Evolutionary conservation across 1,140 invertebrate species (phyloP), one percentile per base, ranked within the genome.

Genomic region (Megalonaias nervosa): DNA sequence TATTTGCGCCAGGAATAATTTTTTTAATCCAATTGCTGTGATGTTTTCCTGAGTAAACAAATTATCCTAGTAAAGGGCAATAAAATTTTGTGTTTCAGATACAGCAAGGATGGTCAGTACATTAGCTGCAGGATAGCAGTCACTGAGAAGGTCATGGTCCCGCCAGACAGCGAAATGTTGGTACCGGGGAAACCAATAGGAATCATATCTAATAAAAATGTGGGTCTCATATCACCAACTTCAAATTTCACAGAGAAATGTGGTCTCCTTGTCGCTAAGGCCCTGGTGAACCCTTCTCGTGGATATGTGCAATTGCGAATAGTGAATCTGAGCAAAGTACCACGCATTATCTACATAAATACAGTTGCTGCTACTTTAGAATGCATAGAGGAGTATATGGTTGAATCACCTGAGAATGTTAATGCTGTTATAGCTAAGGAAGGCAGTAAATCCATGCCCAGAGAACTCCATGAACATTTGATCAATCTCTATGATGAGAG

Each of bases 31-130:
- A 60, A 71, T 16, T 48, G 62, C 31, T 71, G 70, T 71, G 70
- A 62, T 61, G 26, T 71, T 12, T 61, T 71, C 1, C 60, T 71
- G 26, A 71, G 70, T 31, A 71, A 48, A 62, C 60, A 71, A 61
- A 31, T 61, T 61, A 61, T 71, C 21, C 48, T 31, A 31, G 57
- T 71, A 19, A 71, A 61, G 12, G 70, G 23, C 15, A 31, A 71
- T 17, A 71, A 48, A 71, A 61, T 71, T 23, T 38, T 60, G 60
- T 71, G 70, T 26, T 71, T 61, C 48, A 71, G 23, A 26, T 31
- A 31, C 26, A 71, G 62, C 60, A 71, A 61, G 26, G 16, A 26
- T 16, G 17, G 16, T 61, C 13, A 31, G 48, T 26, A 21, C 13
- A 71, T 26, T 56, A 65, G 71, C 57, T 64, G 71, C 23, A 73